A percentile compares a stretch with the other conserved stretches of the same genome.
Evolutionary conservation across 1,140 invertebrate genomes (phyloP).

Genomic region (Prorops nasuta): DNA sequence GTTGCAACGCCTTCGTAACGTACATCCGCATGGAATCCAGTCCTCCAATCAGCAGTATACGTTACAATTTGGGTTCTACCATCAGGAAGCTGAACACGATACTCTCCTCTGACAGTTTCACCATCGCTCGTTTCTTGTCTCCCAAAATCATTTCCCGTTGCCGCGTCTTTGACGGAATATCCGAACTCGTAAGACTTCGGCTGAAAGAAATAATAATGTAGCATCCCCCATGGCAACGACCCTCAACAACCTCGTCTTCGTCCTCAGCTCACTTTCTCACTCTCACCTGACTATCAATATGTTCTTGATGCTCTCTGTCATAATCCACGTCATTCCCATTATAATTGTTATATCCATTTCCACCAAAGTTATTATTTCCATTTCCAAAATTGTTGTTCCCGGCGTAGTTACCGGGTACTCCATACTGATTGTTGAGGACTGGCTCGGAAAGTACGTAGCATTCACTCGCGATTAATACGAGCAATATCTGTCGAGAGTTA

Average conservation of each 20-base stretch:
- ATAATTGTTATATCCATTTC: conserved; percentile 10
- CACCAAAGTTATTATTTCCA: background rate
- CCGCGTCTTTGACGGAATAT: conserved; percentile 73
- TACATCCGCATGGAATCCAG: conserved; percentile 77
- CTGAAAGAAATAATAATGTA: conserved; percentile 51
- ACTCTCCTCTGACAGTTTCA: conserved; percentile 69
- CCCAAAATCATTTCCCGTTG: conserved; percentile 71
- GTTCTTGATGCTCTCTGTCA: conserved; percentile 46
- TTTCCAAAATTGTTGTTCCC: conserved; percentile 36
- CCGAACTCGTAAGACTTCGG: conserved; percentile 78
- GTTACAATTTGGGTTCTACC: conserved; percentile 71
- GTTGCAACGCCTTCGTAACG: conserved; percentile 71
- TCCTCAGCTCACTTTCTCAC: no score
- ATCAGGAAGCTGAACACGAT: conserved; percentile 72
- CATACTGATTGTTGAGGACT: conserved; percentile 49
- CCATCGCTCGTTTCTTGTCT: conserved; percentile 71
- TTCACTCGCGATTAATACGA: conserved; percentile 34
- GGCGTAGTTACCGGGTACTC: conserved; percentile 49
- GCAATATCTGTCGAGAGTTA: conserved; percentile 32
- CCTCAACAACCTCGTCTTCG: no score
- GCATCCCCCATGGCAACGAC: no score
- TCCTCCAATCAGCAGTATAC: conserved; percentile 76
- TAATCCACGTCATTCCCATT: conserved; percentile 31
- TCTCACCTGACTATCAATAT: conserved; percentile 51
- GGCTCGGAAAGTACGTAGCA: conserved; percentile 41